Evolutionary conservation across 37 sponge, comb jelly and placozoan species (phyloP), one percentile per base, ranked within the genome.

Genomic region (Eunapius fragilis): DNA sequence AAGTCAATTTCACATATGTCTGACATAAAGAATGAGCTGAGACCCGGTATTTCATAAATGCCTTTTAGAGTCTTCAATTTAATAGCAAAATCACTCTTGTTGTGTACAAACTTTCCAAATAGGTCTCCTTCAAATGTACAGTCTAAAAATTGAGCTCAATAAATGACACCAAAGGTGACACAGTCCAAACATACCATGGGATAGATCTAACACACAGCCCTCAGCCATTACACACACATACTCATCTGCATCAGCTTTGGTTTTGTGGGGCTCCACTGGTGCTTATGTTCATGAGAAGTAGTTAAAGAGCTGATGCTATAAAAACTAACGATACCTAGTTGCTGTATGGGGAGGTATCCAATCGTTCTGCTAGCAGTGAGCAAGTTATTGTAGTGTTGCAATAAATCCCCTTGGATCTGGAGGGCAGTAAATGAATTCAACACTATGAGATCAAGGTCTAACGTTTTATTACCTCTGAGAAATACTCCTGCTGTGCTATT

Each of bases 21-120:
- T 32, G 93, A 92, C 68, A 92, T 28, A 19, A 92, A 49, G 69
- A 92, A 92, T 24, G 79, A 45, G 50, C 90, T 85, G 26, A 33
- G 28, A 22, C 31, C 36, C 22, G 93, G 93, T 7, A 92, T 49
- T 36, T 27, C 3, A 48, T 82, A 87, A 30, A 34, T 30, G 11
- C 31, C 9, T 26, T 72, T 79, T 30, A 69, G 37, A 28, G 33
- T 30, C 0, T 76, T 78, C n/a, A 88, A 26, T 27, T 23, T 69
- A 6, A 84, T 68, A 30, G 17, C 28, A 19, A 72, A 13, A 13
- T 69, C 69, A 49, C 28, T 26, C 45, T 31, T 31, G 33, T 87
- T 91, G 2, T n/a, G 27, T 14, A 91, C 50, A 10, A 91, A 28
- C 22, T 73, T 78, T 27, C 88, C 92, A 84, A 84, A 84, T 36